Evolutionary conservation across 1,140 invertebrate species (phyloP).

Genomic region (Drosophila rhopaloa): DNA sequence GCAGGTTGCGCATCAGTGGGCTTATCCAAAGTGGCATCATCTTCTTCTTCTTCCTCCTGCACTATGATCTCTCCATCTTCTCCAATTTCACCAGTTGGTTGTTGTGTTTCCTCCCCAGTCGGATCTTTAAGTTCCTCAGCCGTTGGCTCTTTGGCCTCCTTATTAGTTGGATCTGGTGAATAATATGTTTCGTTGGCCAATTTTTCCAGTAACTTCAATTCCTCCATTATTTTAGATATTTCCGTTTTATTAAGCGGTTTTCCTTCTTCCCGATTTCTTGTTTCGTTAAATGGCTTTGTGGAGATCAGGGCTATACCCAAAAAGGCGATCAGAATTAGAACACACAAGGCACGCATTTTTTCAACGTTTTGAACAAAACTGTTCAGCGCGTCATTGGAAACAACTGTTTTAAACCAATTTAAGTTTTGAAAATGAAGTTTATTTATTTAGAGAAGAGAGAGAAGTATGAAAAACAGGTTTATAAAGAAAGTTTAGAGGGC

Average conservation of each 20-base stretch:
- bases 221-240: neutral
- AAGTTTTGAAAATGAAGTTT: neutral
- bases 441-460: constrained; percentile 16
- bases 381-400: neutral
- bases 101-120: constrained; percentile 3
- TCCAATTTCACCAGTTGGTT: neutral
- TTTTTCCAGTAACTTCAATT: constrained; percentile 13
- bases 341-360: constrained; percentile 43
- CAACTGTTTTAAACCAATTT: constrained; percentile 19
- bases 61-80: constrained; percentile 3
- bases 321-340: constrained; percentile 22
- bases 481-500: neutral
- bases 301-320: constrained; percentile 2
- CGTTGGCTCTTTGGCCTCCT: neutral
- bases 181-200: constrained; percentile 19
- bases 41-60: constrained; percentile 26
- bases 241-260: neutral
- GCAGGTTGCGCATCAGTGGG: neutral
- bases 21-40: constrained; percentile 8
- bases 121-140: constrained; percentile 1
- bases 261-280: neutral
- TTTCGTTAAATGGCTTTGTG: neutral
- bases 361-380: constrained; percentile 41
- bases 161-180: neutral
- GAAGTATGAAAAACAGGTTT: neutral